A percentile compares a stretch with the other conserved stretches of the same genome.
These are phyloP conservation scores for Melanostigma gelatinosum DNA, from an alignment of 2,113 vertebrate species.

Conservation along the genomic window DNA sequence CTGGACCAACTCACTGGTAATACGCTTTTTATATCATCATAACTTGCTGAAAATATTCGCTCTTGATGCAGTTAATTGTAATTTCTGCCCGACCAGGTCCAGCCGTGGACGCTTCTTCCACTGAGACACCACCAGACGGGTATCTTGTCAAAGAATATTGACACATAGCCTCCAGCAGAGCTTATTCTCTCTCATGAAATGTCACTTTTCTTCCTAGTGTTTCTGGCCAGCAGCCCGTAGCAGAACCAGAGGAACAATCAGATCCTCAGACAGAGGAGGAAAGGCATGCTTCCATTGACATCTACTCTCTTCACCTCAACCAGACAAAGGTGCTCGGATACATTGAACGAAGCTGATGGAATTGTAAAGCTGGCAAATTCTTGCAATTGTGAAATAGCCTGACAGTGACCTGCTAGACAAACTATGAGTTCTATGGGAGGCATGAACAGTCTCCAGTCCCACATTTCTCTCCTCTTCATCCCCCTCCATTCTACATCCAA, in stretches of 20 bases:
- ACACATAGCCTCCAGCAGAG: not conserved
- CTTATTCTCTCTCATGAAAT: constrained; percentile 1
- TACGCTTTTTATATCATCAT: constrained; percentile 8
- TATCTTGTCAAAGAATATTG: constrained; percentile 36
- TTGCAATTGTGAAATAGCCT: not conserved
- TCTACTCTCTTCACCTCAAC: constrained; percentile 48
- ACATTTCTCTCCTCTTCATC: not conserved
- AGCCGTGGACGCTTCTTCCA: constrained; percentile 9
- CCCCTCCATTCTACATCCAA: not conserved
- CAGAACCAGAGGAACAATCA: constrained; percentile 41
- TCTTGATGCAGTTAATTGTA: not conserved
- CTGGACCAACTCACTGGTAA: constrained; percentile 70
- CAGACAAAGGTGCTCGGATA: constrained; percentile 38
- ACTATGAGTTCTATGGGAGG: not conserved
- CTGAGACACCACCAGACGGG: constrained; percentile 59
- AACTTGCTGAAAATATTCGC: constrained; percentile 22
- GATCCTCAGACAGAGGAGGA: constrained; percentile 20
- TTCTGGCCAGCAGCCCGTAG: constrained; percentile 16
- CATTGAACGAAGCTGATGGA: not conserved
- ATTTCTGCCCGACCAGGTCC: constrained; percentile 50
- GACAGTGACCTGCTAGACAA: not conserved
- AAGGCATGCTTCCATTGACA: constrained; percentile 23
- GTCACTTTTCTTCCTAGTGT: constrained; percentile 38
- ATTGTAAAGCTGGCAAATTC: not conserved
- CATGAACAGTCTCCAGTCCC: not conserved